Evolutionary conservation across 2,113 vertebrate species (phyloP).

Genomic region (Chionodraco myersi): DNA sequence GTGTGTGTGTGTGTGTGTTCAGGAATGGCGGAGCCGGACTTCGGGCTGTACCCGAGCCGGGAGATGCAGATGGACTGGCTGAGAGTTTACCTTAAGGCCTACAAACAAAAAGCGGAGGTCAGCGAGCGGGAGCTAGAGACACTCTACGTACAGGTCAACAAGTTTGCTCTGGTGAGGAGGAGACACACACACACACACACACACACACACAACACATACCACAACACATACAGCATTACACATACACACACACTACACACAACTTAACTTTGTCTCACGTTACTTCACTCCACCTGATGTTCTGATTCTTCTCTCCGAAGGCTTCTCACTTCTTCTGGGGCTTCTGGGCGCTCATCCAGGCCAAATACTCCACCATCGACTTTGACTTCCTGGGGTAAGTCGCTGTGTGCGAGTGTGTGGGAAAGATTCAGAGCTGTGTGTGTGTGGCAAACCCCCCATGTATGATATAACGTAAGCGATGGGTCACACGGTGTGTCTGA

Average conservation of each 20-base stretch:
- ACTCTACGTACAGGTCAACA: constrained; percentile 96
- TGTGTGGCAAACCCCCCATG: neutral
- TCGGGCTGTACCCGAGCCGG: constrained; percentile 86
- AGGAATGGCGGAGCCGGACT: constrained; percentile 95
- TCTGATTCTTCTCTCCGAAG: constrained; percentile 76
- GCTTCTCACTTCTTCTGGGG: constrained; percentile 98
- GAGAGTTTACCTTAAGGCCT: constrained; percentile 89
- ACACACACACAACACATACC: too few species aligned
- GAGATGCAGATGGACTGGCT: constrained; percentile 94
- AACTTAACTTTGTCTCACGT: neutral
- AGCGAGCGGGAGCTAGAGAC: constrained; percentile 88
- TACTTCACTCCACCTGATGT: constrained; percentile 16
- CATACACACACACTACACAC: too few species aligned
- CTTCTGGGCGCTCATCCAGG: constrained; percentile 97
- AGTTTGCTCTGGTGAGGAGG: constrained; percentile 92
- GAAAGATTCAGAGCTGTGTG: neutral
- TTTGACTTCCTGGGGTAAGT: constrained; percentile 96
- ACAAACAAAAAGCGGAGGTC: constrained; percentile 85
- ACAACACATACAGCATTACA: too few species aligned
- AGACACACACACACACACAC: neutral
- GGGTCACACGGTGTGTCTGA: neutral
- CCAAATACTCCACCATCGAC: constrained; percentile 95
- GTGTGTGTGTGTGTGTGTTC: constrained; percentile 32
- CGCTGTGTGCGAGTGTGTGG: neutral
- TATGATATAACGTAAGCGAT: neutral